Percentiles rank a stretch among this genome's conserved stretches.
phyloP scores from a whole-genome alignment of 2,797 vertebrate genomes.

The Varecia variegata region DNA sequence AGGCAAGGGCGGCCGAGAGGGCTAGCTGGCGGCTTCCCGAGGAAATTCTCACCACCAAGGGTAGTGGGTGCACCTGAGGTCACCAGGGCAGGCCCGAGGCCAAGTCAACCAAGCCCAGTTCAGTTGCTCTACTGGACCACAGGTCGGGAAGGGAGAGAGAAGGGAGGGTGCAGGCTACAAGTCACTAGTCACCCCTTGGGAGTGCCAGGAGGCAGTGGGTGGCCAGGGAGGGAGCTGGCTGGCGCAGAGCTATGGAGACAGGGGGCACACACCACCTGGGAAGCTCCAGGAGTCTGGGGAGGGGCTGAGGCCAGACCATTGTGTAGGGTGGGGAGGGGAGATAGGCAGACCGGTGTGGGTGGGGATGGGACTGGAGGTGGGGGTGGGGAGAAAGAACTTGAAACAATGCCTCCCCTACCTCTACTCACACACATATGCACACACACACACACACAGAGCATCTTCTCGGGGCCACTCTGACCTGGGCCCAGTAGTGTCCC shows the following conservation, averaged over 20 bases:
- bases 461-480: neutral
- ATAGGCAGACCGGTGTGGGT: slow-evolving; percentile 33
- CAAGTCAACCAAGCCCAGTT: neutral
- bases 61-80: neutral
- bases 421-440: neutral
- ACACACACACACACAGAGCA: neutral
- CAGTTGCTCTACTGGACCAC: neutral
- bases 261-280: neutral
- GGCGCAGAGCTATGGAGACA: neutral
- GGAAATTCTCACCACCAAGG: neutral
- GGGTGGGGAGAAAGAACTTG: slow-evolving; percentile 47
- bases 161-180: neutral
- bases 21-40: neutral
- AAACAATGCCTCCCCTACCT: slow-evolving; percentile 33
- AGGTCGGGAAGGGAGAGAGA: neutral
- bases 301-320: slow-evolving; percentile 33
- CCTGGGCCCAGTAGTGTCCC: neutral
- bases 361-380: slow-evolving; percentile 44
- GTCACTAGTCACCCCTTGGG: neutral
- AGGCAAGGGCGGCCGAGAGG: neutral
- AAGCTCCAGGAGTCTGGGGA: neutral
- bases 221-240: neutral
- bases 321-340: slow-evolving; percentile 53
- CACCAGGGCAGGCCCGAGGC: neutral
- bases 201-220: neutral